Conservation (phyloP, 2,113 vertebrate genomes). For the Mystacornis crossleyi region DNA sequence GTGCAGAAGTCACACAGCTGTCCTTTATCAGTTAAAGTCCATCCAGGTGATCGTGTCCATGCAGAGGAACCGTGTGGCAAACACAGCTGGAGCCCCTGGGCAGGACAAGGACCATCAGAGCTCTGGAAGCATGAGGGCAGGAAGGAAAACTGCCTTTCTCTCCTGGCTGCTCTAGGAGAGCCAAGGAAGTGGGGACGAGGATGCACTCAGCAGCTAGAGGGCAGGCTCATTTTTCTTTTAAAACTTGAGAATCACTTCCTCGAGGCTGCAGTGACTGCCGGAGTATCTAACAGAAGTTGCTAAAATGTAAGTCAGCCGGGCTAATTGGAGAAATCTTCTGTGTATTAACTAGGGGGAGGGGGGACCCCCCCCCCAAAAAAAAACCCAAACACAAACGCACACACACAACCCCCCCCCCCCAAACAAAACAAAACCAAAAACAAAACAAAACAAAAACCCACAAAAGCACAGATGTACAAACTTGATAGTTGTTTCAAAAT, state of each 20-base stretch:
- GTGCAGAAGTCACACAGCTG: accelerated
- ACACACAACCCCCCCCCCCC: too few relatives aligned
- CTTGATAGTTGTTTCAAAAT: background rate
- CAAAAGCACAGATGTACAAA: background rate
- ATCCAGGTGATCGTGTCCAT: accelerated
- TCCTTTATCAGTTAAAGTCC: background rate
- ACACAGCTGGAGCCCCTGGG: background rate
- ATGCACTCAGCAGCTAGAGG: slow-evolving; percentile 30
- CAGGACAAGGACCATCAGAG: background rate
- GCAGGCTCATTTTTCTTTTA: slow-evolving; percentile 44
- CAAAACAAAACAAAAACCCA: too few relatives aligned
- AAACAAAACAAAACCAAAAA: too few relatives aligned
- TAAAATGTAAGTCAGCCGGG: background rate
- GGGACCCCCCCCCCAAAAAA: too few relatives aligned
- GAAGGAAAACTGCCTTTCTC: background rate
- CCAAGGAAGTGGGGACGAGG: accelerated
- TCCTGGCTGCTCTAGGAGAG: background rate
- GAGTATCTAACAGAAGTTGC: background rate
- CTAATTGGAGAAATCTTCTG: background rate
- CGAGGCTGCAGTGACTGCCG: background rate
- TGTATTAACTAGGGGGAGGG: background rate
- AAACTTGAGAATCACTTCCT: background rate
- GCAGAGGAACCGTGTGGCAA: accelerated
- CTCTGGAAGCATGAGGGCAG: background rate
- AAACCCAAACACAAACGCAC: too few relatives aligned